Percentiles rank a stretch among this genome's conserved stretches.
phyloP scores from a whole-genome alignment of 2,113 vertebrate genomes.

The Echinops telfairi region DNA sequence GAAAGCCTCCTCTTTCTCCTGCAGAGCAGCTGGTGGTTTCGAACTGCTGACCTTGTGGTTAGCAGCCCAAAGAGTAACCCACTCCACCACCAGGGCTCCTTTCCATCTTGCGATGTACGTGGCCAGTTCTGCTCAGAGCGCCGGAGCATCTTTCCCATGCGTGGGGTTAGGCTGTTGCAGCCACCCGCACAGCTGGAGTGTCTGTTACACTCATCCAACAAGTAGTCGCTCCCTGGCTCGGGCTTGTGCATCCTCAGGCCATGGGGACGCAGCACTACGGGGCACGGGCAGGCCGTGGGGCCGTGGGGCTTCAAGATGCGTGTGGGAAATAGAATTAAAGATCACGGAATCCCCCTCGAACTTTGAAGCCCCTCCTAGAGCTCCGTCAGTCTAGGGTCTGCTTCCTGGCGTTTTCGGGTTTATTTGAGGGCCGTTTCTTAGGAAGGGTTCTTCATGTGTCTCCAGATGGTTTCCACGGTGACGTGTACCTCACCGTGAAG shows the following conservation, averaged over 20 bases:
- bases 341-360: no score
- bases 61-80: no score
- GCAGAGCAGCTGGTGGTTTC: no score
- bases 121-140: background rate
- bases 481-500: conserved; percentile 96
- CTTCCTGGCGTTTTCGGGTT: background rate
- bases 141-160: background rate
- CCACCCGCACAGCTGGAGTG: background rate
- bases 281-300: background rate
- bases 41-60: no score
- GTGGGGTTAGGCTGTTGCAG: conserved; percentile 20
- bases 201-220: conserved; percentile 31
- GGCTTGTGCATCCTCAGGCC: background rate
- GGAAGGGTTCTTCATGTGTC: conserved; percentile 40
- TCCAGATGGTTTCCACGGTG: conserved; percentile 96
- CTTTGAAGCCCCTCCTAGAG: no score
- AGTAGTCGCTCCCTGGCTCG: background rate
- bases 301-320: no score
- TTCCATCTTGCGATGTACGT: background rate
- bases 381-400: background rate
- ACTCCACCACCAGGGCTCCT: background rate
- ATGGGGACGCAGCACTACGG: rapidly evolving
- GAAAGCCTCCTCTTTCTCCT: no score
- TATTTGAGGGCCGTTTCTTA: conserved; percentile 57
- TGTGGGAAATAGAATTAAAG: no score